Evolutionary conservation across 2,888 invertebrate genomes (phyloP), one percentile per base, ranked within the genome.

Genomic region (Leptinotarsa juncta): DNA sequence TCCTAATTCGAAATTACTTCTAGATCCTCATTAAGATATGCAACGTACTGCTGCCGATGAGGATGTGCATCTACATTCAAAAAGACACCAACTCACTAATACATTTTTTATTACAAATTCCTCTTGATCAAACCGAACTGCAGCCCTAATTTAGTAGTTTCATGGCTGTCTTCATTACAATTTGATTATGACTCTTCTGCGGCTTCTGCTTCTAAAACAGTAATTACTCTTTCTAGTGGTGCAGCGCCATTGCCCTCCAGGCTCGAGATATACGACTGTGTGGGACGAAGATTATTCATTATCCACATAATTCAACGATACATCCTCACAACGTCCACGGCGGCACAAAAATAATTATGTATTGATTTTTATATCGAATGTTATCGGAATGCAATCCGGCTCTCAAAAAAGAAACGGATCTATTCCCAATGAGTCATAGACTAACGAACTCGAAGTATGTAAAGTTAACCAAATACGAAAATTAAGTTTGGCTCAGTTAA

Each of bases 131-230:
- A 12, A 42, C 42, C 42, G 20, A 57, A 20, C 57, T 42, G 42
- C 42, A 69, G 68, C 57, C 48, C 49, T 48, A 69, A 57, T 42
- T 26, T 51, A 51, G 67, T 67, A 16, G 53, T 67, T 67, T 67
- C 67, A 67, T 57, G 68, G 57, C 57, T 57, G 57, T 69, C 68
- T 69, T 69, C 55, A 69, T 69, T 69, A 69, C 68, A 57, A 53
- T 69, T 69, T 69, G 48, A 69, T 69, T 69, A 48, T 69, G 62
- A 62, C 62, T 62, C 62, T 26, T 62, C 62, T 32, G 7, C 16
- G 15, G 62, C 62, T 62, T 4, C 62, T 32, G 62, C 62, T 62
- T 62, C 62, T 32, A 62, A 26, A 62, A 62, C 62, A 62, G 62
- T 62, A 32, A 62, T 62, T 62, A 62, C 32, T 62, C 62, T 51